Evolutionary conservation across 2,113 vertebrate species (phyloP), one percentile per base, ranked within the genome.

Genomic region (Turdus rufiventris): DNA sequence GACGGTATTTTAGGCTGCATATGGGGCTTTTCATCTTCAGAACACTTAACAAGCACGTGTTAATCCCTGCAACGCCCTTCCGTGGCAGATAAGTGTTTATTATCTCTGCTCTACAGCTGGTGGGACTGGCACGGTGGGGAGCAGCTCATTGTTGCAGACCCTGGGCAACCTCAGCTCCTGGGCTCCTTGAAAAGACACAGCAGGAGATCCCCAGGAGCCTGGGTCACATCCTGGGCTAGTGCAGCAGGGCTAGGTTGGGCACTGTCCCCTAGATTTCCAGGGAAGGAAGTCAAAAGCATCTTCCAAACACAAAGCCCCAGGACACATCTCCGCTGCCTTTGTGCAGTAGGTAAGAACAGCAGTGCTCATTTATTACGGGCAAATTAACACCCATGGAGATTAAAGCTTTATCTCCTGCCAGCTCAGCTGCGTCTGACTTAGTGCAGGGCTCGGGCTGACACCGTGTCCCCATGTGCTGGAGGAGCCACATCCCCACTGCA

Each of bases 1-100:
- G 91, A 93, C 57, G 40, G 80, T 95, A 78, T 91, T 95, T 96
- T 91, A 89, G 94, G 80, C 75, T 67, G 74, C 89, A 88, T 86
- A 82, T 81, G 88, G 78, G 81, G 60, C 65, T 93, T 93, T 96
- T 96, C 87, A 94, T 94, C 94, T 97, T 80, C 7, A 3, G 62
- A 90, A 88, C 87, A 84, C 56, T 93, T 92, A 89, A 83, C 65
- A 94, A 76, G 77, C 80, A 81, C 65, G 20, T 70, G 82, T 93
- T 95, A 95, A 95, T 93, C 85, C 70, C 74, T 10, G 0, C 75
- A 92, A 84, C 42, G 9, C 86, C 91, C 89, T 94, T 96, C 65
- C 24, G 10, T 47, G 74, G 89, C 78, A 94, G 91, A 90, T 89
- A 96, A 96, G 51, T 77, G 72, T 89, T 93, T 88, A 95, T 90